Evolutionary conservation across 2,888 invertebrate species (phyloP), one percentile per base, ranked within the genome.

Genomic region (Himalopsyche anomala): DNA sequence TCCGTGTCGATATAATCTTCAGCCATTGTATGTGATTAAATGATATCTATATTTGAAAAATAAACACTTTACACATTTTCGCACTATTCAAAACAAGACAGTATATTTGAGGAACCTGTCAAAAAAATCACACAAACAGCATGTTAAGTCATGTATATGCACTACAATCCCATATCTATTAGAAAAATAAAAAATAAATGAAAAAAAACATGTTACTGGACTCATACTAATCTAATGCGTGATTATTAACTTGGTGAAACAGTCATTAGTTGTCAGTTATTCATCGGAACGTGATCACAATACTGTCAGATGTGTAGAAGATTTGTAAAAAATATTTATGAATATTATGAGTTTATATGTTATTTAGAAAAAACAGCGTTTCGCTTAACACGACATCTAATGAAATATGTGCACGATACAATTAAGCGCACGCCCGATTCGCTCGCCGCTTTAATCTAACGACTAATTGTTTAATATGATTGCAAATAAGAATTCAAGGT

Each of bases 1-100:
- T 97, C 97, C 19, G 96, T 95, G 56, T 95, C 94, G 87, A 94
- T 94, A 80, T 92, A 92, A 80, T 88, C 88, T 79, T 93, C 93
- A 42, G 91, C 91, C 92, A 92, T 92, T 85, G 56, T 88, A 40
- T 19, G 17, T n/a, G 15, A 51, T 54, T 19, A 42, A 9, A 19
- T 81, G 42, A 54, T 81, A 45, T 81, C 19, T 40, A 36, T 81
- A 54, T 17, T 81, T 19, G 51, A 40, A 55, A 51, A 55, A 51
- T 11, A 38, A 55, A 38, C 15, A 82, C 51, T 15, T 9, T n/a
- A 56, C 36, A 82, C 36, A 36, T 55, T 54, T 62, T 62, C 19
- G 5, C 62, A 62, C 62, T 4, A 62, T 62, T 62, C 0, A 9
- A 19, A 62, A 19, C 11, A 62, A 62, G 62, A 19, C 28, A 8